A percentile compares a stretch with the other conserved stretches of the same genome.
phyloP scores from a whole-genome alignment of 1,140 invertebrate species.

The Drosophila sturtevanti region DNA sequence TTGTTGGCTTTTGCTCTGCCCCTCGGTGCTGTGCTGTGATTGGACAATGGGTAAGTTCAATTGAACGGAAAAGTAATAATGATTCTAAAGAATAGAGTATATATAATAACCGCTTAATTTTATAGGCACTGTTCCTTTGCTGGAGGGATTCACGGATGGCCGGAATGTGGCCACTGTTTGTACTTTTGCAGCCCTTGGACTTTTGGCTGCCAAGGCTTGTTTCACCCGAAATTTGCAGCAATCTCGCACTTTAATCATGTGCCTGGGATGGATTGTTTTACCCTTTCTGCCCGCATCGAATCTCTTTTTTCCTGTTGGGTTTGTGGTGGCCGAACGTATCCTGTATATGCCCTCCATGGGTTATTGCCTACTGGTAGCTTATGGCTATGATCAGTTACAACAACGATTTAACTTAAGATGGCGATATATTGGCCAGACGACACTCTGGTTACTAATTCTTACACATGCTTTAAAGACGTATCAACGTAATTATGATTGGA shows the following conservation, averaged over 20 bases:
- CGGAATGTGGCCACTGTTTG: constrained; percentile 93
- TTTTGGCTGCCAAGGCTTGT: constrained; percentile 53
- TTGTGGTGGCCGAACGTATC: constrained; percentile 97
- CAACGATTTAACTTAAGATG: constrained; percentile 41
- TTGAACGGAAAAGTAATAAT: too few species aligned
- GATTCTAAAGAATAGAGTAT: not conserved
- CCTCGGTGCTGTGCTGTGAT: constrained; percentile 96
- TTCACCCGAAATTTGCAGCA: constrained; percentile 74
- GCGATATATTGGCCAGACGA: constrained; percentile 83
- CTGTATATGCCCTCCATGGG: constrained; percentile 99
- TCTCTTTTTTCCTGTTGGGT: constrained; percentile 98
- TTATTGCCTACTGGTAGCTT: constrained; percentile 95
- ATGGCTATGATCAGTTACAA: constrained; percentile 86
- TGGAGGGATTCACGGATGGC: constrained; percentile 90
- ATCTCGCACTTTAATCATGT: constrained; percentile 92
- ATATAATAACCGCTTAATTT: not conserved
- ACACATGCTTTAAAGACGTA: constrained; percentile 92
- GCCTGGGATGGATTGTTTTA: constrained; percentile 92
- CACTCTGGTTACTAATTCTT: constrained; percentile 87
- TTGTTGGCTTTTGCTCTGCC: constrained; percentile 94
- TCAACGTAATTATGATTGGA: constrained; percentile 95
- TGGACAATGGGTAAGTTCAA: constrained; percentile 94
- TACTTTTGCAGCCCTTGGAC: constrained; percentile 87
- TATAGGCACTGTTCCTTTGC: constrained; percentile 92
- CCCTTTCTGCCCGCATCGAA: constrained; percentile 98